Evolutionary conservation across 2,113 vertebrate species (phyloP), one percentile per base, ranked within the genome.

Genomic region (Myxocyprinus asiaticus): DNA sequence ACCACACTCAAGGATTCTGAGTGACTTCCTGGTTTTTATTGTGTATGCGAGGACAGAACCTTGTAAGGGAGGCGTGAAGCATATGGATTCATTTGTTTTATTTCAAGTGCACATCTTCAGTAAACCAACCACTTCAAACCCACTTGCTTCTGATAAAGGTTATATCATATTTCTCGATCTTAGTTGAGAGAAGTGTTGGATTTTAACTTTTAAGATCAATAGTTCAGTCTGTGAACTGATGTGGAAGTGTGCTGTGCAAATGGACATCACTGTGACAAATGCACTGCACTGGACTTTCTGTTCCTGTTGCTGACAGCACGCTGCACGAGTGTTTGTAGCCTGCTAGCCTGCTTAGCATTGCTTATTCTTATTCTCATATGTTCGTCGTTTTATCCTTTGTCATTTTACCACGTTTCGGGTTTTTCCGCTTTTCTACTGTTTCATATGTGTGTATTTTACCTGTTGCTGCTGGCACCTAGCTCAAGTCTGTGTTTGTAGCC

Each of bases 51-150:
- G 47, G 5, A 55, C 53, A 58, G 14, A 15, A 58, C 55, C n/a
- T 58, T 58, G 15, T 6, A 3, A n/a, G 6, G 14, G 1, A 55
- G 51, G 12, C 11, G 8, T 0, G 50, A 51, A 8, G 50, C 66
- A 67, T 22, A 22, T 65, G 15, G 15, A 48, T 67, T 67, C 4
- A 9, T 12, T 64, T 67, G 2, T 48, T 9, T 22, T 33, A 10
- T 51, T 11, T 69, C 11, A 14, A 55, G 9, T 67, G 65, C 5
- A 10, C n/a, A 3, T 33, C 22, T 53, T 53, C 22, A 53, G 17
- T 69, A 70, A 70, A 55, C 67, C 50, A 69, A 55, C 50, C 11
- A 55, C 50, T 70, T 70, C 4, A 55, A 7, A 51, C 10, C 9
- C 22, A 53, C 7, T 43, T 55, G 50, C 4, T n/a, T 70, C 53